These are phyloP conservation scores for Centropyge bicolor DNA, from an alignment of 2,797 vertebrate genomes.

Conservation along the genomic window DNA sequence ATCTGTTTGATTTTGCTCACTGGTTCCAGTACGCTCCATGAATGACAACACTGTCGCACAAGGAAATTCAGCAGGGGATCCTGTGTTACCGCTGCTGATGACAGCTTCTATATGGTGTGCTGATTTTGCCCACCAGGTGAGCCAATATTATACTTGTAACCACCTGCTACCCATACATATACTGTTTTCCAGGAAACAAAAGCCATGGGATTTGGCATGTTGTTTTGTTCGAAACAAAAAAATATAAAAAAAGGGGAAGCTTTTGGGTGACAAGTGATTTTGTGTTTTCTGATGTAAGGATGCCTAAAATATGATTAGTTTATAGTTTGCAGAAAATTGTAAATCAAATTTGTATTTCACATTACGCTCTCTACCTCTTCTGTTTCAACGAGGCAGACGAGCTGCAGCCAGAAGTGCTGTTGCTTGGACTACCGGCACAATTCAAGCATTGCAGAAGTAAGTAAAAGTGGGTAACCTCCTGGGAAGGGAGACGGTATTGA, in stretches of 20 bases:
- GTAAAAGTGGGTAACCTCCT: slow-evolving; percentile 27
- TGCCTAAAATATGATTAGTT: not conserved
- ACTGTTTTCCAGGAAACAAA: not conserved
- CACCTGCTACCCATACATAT: not conserved
- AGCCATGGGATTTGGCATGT: not conserved
- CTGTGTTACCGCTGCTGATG: not conserved
- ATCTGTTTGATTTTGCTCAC: not conserved
- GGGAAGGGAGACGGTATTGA: slow-evolving; percentile 29
- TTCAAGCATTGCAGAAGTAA: slow-evolving; percentile 12
- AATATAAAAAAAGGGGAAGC: not conserved
- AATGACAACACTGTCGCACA: slow-evolving; percentile 4
- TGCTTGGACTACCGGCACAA: not conserved
- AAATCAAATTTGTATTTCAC: not conserved
- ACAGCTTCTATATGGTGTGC: not conserved
- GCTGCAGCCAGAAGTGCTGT: slow-evolving; percentile 6
- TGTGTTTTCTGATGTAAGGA: not conserved
- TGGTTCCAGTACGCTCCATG: not conserved
- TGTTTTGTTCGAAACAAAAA: not conserved
- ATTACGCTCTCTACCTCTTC: not conserved
- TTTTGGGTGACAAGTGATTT: not conserved
- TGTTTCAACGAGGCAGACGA: slow-evolving; percentile 2
- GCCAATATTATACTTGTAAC: not conserved
- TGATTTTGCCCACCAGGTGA: slow-evolving; percentile 7
- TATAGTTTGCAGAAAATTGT: not conserved
- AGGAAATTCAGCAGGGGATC: slow-evolving; percentile 1